phyloP scores from a whole-genome alignment of 2,888 invertebrate species.

The Trimorus sp. region DNA sequence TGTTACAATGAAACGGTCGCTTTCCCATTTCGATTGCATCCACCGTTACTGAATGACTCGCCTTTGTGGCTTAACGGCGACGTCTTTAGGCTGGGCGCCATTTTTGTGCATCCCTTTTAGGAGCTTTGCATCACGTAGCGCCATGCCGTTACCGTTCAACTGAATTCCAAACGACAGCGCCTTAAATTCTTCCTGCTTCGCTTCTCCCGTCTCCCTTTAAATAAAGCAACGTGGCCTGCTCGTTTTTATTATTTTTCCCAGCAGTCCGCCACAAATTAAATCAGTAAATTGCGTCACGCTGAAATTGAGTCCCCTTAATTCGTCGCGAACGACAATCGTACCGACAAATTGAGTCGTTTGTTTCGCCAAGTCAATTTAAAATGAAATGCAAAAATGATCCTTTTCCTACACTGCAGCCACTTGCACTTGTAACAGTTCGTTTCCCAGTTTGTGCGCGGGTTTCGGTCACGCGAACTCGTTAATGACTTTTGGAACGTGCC shows the following conservation, averaged over 20 bases:
- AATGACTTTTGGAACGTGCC: slow-evolving; percentile 38
- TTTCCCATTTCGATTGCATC: slow-evolving; percentile 58
- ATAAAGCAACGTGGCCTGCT: not conserved
- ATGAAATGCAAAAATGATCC: slow-evolving; percentile 28
- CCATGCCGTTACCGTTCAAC: slow-evolving; percentile 33
- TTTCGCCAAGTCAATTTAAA: slow-evolving; percentile 37
- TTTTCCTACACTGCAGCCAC: slow-evolving; percentile 16
- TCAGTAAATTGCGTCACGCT: slow-evolving; percentile 20
- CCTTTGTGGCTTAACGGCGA: slow-evolving; percentile 48
- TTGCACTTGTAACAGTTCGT: slow-evolving; percentile 22
- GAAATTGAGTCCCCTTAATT: slow-evolving; percentile 22
- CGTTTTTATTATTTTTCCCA: not conserved
- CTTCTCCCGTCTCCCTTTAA: slow-evolving; percentile 9
- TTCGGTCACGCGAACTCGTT: slow-evolving; percentile 49
- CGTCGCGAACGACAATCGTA: slow-evolving; percentile 12
- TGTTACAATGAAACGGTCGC: slow-evolving; percentile 62
- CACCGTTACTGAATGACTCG: slow-evolving; percentile 60
- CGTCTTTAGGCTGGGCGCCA: slow-evolving; percentile 48
- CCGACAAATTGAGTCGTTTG: slow-evolving; percentile 52
- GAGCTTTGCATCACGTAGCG: slow-evolving; percentile 47
- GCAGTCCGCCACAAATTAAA: not conserved
- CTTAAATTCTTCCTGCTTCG: slow-evolving; percentile 33
- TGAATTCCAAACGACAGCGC: slow-evolving; percentile 25
- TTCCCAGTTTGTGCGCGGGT: slow-evolving; percentile 20
- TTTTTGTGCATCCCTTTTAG: slow-evolving; percentile 55